phyloP scores from a whole-genome alignment of 2,113 vertebrate species.

The Heteronetta atricapilla region DNA sequence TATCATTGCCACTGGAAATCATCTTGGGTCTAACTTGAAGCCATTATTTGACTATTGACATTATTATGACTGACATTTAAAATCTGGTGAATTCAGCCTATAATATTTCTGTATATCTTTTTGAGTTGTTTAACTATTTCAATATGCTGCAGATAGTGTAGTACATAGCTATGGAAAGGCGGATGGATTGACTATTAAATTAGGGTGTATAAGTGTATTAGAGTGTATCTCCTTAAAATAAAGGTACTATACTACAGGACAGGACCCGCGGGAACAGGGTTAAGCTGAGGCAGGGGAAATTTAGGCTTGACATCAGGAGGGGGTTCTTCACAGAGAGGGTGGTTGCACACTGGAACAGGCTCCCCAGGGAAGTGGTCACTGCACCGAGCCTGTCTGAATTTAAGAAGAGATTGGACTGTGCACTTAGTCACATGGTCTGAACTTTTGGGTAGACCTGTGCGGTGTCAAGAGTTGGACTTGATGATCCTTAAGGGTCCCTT shows the following conservation, averaged over 20 bases:
- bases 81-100: neutral
- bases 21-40: neutral
- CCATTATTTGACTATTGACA: neutral
- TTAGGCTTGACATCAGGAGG: too few relatives aligned
- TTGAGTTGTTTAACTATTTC: neutral
- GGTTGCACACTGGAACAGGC: too few relatives aligned
- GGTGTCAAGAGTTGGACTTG: too few relatives aligned
- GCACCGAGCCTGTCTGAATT: too few relatives aligned
- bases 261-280: too few relatives aligned
- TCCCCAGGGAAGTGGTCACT: too few relatives aligned
- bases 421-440: too few relatives aligned
- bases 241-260: neutral
- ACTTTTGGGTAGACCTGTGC: too few relatives aligned
- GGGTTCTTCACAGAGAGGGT: too few relatives aligned
- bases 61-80: neutral
- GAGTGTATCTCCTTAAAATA: neutral
- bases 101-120: fast-evolving
- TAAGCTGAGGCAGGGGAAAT: too few relatives aligned
- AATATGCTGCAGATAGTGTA: neutral
- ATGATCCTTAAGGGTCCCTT: too few relatives aligned
- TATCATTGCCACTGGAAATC: neutral
- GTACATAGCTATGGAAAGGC: neutral
- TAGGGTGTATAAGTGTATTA: neutral
- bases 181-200: neutral
- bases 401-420: too few relatives aligned